Conservation (phyloP, 2,113 vertebrate genomes). For the Procavia capensis region DNA sequence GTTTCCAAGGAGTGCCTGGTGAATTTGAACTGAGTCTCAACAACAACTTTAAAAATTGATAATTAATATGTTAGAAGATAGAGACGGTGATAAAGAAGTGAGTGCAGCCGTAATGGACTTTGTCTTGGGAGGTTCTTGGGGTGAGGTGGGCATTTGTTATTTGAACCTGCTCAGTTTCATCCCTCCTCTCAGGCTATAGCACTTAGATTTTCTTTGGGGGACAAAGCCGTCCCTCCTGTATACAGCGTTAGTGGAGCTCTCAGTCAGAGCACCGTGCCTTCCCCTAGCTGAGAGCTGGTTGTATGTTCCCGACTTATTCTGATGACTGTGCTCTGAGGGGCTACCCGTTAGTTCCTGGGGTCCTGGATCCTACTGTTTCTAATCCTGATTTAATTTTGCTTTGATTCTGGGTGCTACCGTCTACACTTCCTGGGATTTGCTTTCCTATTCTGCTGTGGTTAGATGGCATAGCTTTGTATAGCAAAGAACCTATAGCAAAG, state of each 20-base stretch:
- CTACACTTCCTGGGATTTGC: neutral
- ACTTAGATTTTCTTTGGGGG: neutral
- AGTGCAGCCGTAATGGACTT: neutral
- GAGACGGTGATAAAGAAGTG: neutral
- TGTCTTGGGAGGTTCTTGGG: neutral
- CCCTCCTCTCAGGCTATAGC: neutral
- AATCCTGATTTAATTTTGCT: conserved; percentile 33
- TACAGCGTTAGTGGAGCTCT: neutral
- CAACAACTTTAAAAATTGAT: conserved; percentile 53
- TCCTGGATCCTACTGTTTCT: neutral
- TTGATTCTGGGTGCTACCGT: neutral
- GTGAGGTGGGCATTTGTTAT: neutral
- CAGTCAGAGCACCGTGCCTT: neutral
- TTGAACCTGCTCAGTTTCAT: neutral
- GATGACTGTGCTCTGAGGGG: neutral
- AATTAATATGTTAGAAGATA: neutral
- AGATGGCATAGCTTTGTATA: neutral
- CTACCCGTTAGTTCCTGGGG: neutral
- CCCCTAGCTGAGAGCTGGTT: neutral
- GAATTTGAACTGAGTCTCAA: conserved; percentile 60
- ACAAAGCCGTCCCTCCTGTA: neutral
- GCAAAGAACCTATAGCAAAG: no score
- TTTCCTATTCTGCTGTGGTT: neutral
- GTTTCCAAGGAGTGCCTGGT: no score
- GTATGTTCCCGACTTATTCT: neutral